Evolutionary conservation across 2,888 invertebrate genomes (phyloP), one percentile per base, ranked within the genome.

Genomic region (Acrobasis suavella): DNA sequence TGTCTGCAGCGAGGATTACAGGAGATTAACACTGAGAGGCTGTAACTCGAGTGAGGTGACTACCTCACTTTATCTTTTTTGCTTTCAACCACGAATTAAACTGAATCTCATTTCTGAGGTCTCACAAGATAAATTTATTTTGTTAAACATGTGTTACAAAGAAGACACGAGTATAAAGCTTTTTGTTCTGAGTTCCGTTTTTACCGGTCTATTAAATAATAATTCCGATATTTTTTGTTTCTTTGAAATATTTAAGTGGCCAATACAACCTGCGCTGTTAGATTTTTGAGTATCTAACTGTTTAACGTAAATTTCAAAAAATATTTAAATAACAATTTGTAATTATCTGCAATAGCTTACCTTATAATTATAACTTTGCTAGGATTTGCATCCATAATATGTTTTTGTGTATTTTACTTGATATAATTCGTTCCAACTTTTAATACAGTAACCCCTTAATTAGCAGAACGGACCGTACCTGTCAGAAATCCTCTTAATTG

Each of bases 1-100:
- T 72, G 70, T 70, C 70, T 65, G 67, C 65, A 64, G 62, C 37
- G 58, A 61, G 66, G 70, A 70, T 70, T 62, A 51, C 55, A 55
- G 58, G 16, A 59, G 67, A 67, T 71, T 67, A 71, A 65, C 2
- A 42, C 12, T 42, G 12, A 42, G 42, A 42, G 42, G 12, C 42
- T 10, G 14, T 14, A 42, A 14, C 42, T 12, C 42, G n/a, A 14
- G 42, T 42, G 1, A 22, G 22, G 3, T 22, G 1, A 22, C 22
- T 22, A 39, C 39, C 39, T 3, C 22, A 22, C 22, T 32, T 32
- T 2, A 6, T 32, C 1, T 42, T 14, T 14, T 42, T 42, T 42
- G 2, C 42, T 1, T 12, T 14, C 12, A 12, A 42, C 42, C 14
- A 2, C 14, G 12, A 42, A 42, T 12, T 10, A 1, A 42, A 12